Evolutionary conservation across 1,140 invertebrate species (phyloP), one percentile per base, ranked within the genome.

Genomic region (Drosophila azteca): DNA sequence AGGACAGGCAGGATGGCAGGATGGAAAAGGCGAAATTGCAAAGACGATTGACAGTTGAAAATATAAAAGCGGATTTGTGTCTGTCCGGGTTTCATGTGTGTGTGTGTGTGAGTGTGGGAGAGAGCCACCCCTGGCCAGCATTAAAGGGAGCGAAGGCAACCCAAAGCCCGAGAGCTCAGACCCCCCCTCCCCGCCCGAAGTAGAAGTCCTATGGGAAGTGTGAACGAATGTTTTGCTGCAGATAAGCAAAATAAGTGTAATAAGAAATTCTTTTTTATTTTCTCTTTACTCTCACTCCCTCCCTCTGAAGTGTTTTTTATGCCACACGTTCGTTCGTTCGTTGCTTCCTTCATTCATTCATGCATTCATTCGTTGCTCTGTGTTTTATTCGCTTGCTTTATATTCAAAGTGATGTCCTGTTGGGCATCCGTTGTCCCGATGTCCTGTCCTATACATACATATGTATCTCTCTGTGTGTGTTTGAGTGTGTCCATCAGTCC

Each of bases 231-330:
- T 85, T 85, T 85, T 85, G 82, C 82, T 87, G 83, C 82, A 85
- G 82, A 85, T 85, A 85, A 85, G 82, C 82, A 85, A 85, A 85
- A 85, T 85, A 85, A 82, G 69, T 82, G 82, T 85, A 87, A 85
- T 85, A 85, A 85, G 82, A 85, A 85, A 85, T 87, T 85, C 82
- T 85, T 82, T 85, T 85, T 85, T 85, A 87, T 85, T 82, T 82
- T 61, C 55, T 22, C 71, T 71, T 39, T 9, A 20, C 29, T 41
- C 41, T 24, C 59, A 22, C 35, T n/a, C 24, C 8, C 29, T 41
- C 44, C 29, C 39, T 52, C 44, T 63, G 45, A 80, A 87, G 81
- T 82, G 82, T 87, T 85, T 87, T 85, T 85, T 85, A 85, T 85
- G 82, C 82, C 82, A 85, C 82, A 85, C 82, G 82, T 68, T 62